phyloP scores from a whole-genome alignment of 2,888 invertebrate species.

The Ischnura elegans region DNA sequence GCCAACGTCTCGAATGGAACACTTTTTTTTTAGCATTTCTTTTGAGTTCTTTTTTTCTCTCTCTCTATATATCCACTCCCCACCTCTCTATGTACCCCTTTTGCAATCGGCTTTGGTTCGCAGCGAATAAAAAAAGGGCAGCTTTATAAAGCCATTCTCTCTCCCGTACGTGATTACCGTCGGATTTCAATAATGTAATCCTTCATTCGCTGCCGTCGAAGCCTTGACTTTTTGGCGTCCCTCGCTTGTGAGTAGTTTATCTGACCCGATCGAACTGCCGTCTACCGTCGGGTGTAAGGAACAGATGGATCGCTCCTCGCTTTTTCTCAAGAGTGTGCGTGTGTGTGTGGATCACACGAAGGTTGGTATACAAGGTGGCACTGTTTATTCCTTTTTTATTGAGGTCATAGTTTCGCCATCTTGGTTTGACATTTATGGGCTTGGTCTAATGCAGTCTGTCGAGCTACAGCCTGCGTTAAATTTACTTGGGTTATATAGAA shows the following conservation, averaged over 20 bases:
- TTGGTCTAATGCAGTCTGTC: too few species aligned
- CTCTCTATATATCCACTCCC: neutral
- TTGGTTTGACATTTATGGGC: too few species aligned
- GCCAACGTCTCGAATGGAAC: neutral
- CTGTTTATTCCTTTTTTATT: too few species aligned
- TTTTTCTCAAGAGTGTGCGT: neutral
- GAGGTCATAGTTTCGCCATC: too few species aligned
- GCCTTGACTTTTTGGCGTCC: neutral
- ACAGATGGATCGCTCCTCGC: neutral
- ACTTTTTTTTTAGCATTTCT: neutral
- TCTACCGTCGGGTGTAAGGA: neutral
- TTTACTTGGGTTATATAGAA: too few species aligned
- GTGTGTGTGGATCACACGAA: too few species aligned
- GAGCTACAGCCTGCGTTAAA: too few species aligned
- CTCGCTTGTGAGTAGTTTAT: neutral
- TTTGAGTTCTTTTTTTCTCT: neutral
- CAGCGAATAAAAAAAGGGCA: neutral
- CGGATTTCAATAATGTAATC: slow-evolving; percentile 14
- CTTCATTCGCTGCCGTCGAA: neutral
- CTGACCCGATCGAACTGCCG: neutral
- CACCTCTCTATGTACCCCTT: neutral
- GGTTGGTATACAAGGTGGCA: too few species aligned
- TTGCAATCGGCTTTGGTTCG: neutral
- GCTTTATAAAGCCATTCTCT: slow-evolving; percentile 15
- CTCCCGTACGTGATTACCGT: neutral